Evolutionary conservation across 2,113 vertebrate genomes (phyloP).

Genomic region (Notiomystis cincta): DNA sequence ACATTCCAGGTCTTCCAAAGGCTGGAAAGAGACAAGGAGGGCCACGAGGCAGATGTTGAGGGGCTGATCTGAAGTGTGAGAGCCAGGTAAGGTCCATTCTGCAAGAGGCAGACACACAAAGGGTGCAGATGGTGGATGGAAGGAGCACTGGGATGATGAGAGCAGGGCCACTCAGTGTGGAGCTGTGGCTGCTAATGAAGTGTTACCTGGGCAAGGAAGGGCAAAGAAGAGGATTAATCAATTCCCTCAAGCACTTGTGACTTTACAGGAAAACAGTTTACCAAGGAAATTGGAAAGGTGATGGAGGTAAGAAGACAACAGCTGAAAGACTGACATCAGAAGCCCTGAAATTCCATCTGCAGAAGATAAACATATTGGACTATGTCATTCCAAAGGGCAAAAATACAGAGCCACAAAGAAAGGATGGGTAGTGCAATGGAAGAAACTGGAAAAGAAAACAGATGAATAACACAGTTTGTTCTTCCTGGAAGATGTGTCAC

Average conservation of each 20-base stretch:
- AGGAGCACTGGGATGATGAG: accelerated
- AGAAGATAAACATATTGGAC: background rate
- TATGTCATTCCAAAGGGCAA: background rate
- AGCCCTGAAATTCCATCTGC: background rate
- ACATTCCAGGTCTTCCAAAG: background rate
- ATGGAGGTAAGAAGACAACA: background rate
- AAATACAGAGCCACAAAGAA: background rate
- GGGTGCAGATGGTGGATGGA: background rate
- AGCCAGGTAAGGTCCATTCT: background rate
- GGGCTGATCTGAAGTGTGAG: background rate
- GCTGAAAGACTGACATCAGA: background rate
- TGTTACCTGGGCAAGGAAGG: background rate
- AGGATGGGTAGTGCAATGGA: background rate
- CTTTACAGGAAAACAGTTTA: background rate
- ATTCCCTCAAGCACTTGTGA: background rate
- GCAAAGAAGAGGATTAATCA: background rate
- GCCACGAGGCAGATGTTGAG: accelerated
- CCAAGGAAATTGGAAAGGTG: background rate
- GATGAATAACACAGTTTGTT: background rate
- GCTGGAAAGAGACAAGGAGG: background rate
- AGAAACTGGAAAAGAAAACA: background rate
- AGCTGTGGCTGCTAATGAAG: background rate
- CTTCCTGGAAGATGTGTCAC: conserved; percentile 31
- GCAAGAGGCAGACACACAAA: background rate
- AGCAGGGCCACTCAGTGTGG: accelerated